Evolutionary conservation across 30 jellyfish, hydroid and myxozoan genomes (phyloP), one percentile per base, ranked within the genome.

Genomic region (Pseudorhiza aurosa): DNA sequence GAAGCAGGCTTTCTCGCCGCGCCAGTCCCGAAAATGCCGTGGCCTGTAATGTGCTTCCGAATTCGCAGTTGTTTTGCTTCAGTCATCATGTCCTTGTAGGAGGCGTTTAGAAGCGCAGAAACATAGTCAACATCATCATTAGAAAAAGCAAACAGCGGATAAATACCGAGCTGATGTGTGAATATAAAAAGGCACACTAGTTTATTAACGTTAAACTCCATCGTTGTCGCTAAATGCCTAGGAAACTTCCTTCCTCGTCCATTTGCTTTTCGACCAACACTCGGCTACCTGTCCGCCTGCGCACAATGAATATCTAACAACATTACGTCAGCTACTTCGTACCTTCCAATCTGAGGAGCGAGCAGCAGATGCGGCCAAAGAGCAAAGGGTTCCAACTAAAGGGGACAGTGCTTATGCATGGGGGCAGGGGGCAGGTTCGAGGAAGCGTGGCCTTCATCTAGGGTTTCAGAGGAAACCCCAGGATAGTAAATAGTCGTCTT

Each of bases 21-120:
- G 44, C 90, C 85, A n/a, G 43, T 40, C 4, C 91, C 96, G 58
- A 44, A 85, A 8, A 35, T 75, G 12, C 96, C 96, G 25, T 25
- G 26, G 46, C 75, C 81, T 32, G 58, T 26, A 3, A 81, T 8
- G 27, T 69, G 86, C 79, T 40, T 72, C 86, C 86, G 55, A 27
- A 50, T 57, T 53, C 32, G 75, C 35, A 51, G 1, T 9, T 42
- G 44, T 39, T 50, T 42, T n/a, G 44, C 60, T 12, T 59, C 33
- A 56, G 35, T 63, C 42, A 70, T 42, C 42, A 70, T 42, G 45
- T 79, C 68, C 50, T 64, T 68, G 82, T 44, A 82, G 43, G 94
- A 82, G 60, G 87, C 87, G 63, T 82, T 82, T 17, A 82, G 88
- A 18, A 58, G 36, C 29, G 88, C 88, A 28, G 86, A 29, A 22